Base-by-base conservation (phyloP, 2,797 vertebrate species). In the Notolabrus celidotus region DNA sequence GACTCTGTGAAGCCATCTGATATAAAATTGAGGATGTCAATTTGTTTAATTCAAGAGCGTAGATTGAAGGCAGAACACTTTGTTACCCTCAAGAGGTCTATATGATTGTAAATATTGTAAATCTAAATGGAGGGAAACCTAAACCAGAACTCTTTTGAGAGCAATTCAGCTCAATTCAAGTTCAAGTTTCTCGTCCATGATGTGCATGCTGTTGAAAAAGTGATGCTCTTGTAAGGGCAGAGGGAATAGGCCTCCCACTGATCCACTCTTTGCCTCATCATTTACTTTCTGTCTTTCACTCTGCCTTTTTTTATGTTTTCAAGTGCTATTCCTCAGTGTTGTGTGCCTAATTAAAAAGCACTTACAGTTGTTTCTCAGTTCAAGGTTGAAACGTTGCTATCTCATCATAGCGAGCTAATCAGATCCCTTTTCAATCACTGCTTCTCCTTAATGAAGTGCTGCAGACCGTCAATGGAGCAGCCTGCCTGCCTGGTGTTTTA, bases 271-370 rank as follows among this genome's bases (percentile, higher is more conserved):
- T 80, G 63, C 64, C 77, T 81, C 70, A 49, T 74, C 78, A 67
- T 75, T 82, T 76, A 77, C 78, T 70, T 66, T 64, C 42, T 17
- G 66, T 74, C 66, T 64, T 45, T 82, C 61, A 58, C 36, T 67
- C 23, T 12, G 56, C 51, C 56, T 63, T 55, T 82, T 63, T 83
- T 60, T 33, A 74, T 63, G 78, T 80, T 87, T 86, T 85, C 62
- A 86, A 87, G 83, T 76, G 78, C 71, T 82, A 17, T 79, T 84
- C 71, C 83, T 86, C 79, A 25, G 86, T 67, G 80, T 84, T 74
- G 84, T 78, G 77, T 67, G 79, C 69, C 80, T 89, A 87, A 90
- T 90, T 90, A 89, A 89, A 90, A 87, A 87, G 82, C 87, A 88
- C 88, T 90, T 87, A 67, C 76, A 72, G 70, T 84, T 84, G 83